Percentiles rank a stretch among this genome's conserved stretches.
Evolutionary conservation across 2,888 invertebrate species (phyloP).

Genomic region (Drosophila anceps): DNA sequence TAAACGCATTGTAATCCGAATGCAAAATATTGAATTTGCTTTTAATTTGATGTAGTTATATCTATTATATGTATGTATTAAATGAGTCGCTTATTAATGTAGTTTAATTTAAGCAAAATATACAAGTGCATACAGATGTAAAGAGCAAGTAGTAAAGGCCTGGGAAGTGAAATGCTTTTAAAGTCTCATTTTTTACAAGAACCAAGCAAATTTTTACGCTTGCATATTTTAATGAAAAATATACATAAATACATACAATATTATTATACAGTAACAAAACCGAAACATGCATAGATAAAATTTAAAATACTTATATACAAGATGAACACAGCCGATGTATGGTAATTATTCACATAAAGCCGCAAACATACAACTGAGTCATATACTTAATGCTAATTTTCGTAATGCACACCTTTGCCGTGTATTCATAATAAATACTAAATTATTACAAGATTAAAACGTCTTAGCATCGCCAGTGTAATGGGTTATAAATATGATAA

Average conservation of each 20-base stretch:
- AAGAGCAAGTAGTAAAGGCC: conserved; percentile 65
- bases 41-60: conserved; percentile 77
- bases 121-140: conserved; percentile 61
- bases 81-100: conserved; percentile 79
- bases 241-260: conserved; percentile 51
- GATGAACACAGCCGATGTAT: conserved; percentile 42
- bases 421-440: conserved; percentile 53
- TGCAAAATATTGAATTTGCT: conserved; percentile 54
- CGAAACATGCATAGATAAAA: conserved; percentile 67
- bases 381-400: conserved; percentile 68
- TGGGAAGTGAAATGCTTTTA: conserved; percentile 82
- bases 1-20: conserved; percentile 56
- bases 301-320: conserved; percentile 63
- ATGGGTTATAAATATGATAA: conserved; percentile 60
- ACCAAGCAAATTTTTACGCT: conserved; percentile 79
- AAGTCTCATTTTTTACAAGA: conserved; percentile 82
- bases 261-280: conserved; percentile 63
- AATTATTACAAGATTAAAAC: conserved; percentile 66
- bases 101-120: conserved; percentile 81
- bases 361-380: conserved; percentile 43
- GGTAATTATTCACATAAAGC: conserved; percentile 49
- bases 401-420: conserved; percentile 68
- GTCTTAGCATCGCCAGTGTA: conserved; percentile 70
- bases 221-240: conserved; percentile 78
- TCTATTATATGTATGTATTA: conserved; percentile 70